phyloP scores from a whole-genome alignment of 2,113 vertebrate species.

The Paradoxurus hermaphroditus region DNA sequence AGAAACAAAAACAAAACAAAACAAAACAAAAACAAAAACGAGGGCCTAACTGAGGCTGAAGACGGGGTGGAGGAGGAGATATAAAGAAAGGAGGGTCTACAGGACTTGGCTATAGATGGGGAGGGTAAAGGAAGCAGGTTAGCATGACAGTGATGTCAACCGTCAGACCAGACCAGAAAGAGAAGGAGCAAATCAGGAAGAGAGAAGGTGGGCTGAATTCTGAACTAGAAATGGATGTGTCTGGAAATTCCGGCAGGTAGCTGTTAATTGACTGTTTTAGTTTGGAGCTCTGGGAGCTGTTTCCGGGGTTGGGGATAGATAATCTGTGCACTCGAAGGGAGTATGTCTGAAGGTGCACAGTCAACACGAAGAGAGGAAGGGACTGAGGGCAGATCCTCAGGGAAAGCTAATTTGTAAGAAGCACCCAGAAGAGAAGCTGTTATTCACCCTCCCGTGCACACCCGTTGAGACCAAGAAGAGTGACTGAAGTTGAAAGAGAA shows the following conservation, averaged over 20 bases:
- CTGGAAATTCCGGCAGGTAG: constrained; percentile 19
- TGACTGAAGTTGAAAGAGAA: neutral
- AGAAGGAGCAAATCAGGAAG: neutral
- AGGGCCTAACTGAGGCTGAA: neutral
- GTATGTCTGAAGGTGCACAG: neutral
- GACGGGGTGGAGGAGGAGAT: neutral
- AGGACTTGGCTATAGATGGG: neutral
- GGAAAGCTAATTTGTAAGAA: neutral
- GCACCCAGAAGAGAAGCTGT: neutral
- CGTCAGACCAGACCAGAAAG: neutral
- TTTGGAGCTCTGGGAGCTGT: neutral
- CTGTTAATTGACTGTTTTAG: neutral
- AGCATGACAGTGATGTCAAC: neutral
- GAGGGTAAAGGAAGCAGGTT: neutral
- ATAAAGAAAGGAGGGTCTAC: fast-evolving
- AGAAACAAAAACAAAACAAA: too few relatives aligned
- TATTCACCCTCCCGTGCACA: neutral
- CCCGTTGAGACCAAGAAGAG: neutral
- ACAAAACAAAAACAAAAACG: neutral
- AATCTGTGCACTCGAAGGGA: neutral
- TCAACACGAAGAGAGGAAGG: neutral
- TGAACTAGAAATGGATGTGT: neutral
- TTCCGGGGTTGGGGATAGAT: neutral
- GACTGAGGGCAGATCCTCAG: neutral
- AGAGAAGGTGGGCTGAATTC: neutral